Conservation (phyloP, 2,797 vertebrate species). For the Huso huso region DNA sequence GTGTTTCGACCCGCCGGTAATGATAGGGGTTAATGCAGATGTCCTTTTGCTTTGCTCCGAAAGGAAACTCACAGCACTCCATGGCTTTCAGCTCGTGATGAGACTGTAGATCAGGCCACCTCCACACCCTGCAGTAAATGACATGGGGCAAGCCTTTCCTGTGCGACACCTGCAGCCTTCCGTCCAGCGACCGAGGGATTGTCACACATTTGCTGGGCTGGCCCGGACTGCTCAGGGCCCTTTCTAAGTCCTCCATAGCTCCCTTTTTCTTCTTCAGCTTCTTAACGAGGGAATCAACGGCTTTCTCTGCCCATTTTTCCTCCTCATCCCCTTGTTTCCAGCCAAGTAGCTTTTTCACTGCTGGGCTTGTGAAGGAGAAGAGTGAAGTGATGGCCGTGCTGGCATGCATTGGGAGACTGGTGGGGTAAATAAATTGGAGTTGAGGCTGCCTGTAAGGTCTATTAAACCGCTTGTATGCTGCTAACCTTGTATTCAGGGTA, state of each 20-base stretch:
- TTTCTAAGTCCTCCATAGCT: slow-evolving; percentile 93
- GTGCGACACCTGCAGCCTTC: slow-evolving; percentile 92
- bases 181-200: slow-evolving; percentile 89
- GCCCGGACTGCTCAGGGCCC: slow-evolving; percentile 86
- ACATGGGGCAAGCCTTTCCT: slow-evolving; percentile 92
- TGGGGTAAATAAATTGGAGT: background rate
- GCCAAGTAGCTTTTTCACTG: slow-evolving; percentile 93
- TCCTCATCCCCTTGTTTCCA: slow-evolving; percentile 99
- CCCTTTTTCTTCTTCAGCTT: slow-evolving; percentile 97
- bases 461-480: background rate
- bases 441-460: background rate
- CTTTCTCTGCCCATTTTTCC: slow-evolving; percentile 97
- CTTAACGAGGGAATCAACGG: slow-evolving; percentile 92
- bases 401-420: slow-evolving; percentile 66
- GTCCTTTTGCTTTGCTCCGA: slow-evolving; percentile 95
- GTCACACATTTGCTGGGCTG: slow-evolving; percentile 94
- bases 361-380: slow-evolving; percentile 98
- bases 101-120: slow-evolving; percentile 94
- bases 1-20: slow-evolving; percentile 91
- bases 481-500: slow-evolving; percentile 17
- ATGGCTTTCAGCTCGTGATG: slow-evolving; percentile 93
- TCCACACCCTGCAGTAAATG: slow-evolving; percentile 96
- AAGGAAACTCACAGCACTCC: slow-evolving; percentile 93
- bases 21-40: slow-evolving; percentile 97
- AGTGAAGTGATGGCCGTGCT: slow-evolving; percentile 87